Evolutionary conservation across 2,797 vertebrate species (phyloP).

Genomic region (Anabas testudineus): DNA sequence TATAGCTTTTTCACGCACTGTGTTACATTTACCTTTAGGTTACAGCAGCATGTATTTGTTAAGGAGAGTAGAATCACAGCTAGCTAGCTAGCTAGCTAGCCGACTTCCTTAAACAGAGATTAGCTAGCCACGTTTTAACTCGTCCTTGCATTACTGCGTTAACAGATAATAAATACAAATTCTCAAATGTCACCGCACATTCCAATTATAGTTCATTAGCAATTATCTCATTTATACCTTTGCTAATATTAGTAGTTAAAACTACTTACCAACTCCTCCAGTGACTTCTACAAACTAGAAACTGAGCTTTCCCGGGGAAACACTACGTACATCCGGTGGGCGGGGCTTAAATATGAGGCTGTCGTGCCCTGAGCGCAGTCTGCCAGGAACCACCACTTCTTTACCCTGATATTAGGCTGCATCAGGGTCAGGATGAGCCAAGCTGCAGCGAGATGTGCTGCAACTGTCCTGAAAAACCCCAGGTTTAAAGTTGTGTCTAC

Average conservation of each 20-base stretch:
- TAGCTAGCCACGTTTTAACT: constrained; percentile 14
- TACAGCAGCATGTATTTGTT: too few species aligned
- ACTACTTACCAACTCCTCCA: constrained; percentile 7
- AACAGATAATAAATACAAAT: too few species aligned
- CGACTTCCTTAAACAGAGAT: not conserved
- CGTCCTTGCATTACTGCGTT: accelerated
- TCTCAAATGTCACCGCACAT: not conserved
- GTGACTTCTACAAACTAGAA: not conserved
- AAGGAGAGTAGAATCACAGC: too few species aligned
- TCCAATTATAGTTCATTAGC: accelerated
- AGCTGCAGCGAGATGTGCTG: too few species aligned
- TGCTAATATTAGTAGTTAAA: not conserved
- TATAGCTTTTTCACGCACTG: too few species aligned
- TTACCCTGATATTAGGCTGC: too few species aligned
- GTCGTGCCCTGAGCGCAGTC: not conserved
- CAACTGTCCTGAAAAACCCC: too few species aligned
- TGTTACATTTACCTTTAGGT: too few species aligned
- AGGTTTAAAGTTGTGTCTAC: too few species aligned
- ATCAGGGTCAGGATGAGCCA: too few species aligned
- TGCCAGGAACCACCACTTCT: constrained; percentile 8
- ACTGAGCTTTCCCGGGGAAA: constrained; percentile 67
- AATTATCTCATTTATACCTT: accelerated
- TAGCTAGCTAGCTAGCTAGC: too few species aligned
- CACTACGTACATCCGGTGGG: constrained; percentile 50
- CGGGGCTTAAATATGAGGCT: accelerated